Base-by-base conservation (phyloP, 2,888 invertebrate genomes). In the Dicyrtomina minuta region DNA sequence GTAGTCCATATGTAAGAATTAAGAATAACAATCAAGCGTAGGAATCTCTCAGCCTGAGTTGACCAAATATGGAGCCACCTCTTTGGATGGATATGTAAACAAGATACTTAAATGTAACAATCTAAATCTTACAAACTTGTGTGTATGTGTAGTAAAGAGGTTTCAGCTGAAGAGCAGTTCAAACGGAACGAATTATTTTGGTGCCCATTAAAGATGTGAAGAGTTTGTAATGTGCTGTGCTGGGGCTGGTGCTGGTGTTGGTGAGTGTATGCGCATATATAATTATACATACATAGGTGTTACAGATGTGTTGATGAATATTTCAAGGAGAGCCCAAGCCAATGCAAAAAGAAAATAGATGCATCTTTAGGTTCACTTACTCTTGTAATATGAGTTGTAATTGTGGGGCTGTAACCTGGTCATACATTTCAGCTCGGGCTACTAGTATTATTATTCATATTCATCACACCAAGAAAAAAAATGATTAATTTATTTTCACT, bases 401-500 rank as follows among this genome's bases (percentile, higher is more conserved):
- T n/a, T n/a, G 43, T 8, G 8, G 43, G 15, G 15, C 43, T 43
- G 43, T 43, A 43, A 15, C 17, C 46, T 46, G 46, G 13, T 46
- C 46, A 46, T 17, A 17, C 5, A 4, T 17, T 17, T 8, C 15
- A 8, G 10, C 43, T 15, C 8, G 43, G 43, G 43, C 33, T 33
- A 33, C 33, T 33, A 5, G 33, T 33, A 33, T 8, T 33, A 5
- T 3, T 33, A 33, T 33, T 33, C 33, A 33, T 5, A 33, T 33
- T 33, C 33, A 33, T 33, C 33, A 33, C 8, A 33, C 3, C 4
- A 33, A 33, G 33, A 33, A 33, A 33, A 33, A 33, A 5, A 33
- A 33, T 60, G 62, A 17, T 24, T 44, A 43, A 60, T 60, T 62
- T 62, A 62, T 62, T 62, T 62, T 62, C 62, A 49, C 62, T 62